These are phyloP conservation scores for Camelus dromedarius DNA, from an alignment of 2,113 vertebrate species.

Conservation along the genomic window DNA sequence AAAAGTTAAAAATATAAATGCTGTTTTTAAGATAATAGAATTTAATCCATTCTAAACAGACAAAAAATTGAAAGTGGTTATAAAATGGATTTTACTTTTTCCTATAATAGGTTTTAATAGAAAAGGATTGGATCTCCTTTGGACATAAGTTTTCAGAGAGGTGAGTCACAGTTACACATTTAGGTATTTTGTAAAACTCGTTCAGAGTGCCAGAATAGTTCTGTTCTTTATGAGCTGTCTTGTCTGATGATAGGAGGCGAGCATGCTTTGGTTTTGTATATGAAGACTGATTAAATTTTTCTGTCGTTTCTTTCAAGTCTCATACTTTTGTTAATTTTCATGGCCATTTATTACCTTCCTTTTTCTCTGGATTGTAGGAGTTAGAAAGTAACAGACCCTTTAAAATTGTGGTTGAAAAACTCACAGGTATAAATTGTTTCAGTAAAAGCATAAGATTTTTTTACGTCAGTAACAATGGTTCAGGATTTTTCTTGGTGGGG, in stretches of 20 bases:
- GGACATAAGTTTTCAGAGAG: slow-evolving; percentile 99
- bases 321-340: background rate
- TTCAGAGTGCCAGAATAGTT: background rate
- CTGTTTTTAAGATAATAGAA: slow-evolving; percentile 44
- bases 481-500: background rate
- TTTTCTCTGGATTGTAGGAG: background rate
- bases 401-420: slow-evolving; percentile 38
- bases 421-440: slow-evolving; percentile 10
- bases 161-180: slow-evolving; percentile 82
- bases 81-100: slow-evolving; percentile 60
- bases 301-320: background rate
- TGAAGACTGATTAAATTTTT: background rate
- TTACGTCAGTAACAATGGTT: background rate
- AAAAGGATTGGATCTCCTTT: slow-evolving; percentile 99
- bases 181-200: slow-evolving; percentile 21
- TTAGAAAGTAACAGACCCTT: slow-evolving; percentile 14
- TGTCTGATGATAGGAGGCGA: background rate
- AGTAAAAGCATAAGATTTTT: background rate
- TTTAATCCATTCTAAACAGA: background rate
- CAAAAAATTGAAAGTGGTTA: slow-evolving; percentile 27
- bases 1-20: slow-evolving; percentile 38
- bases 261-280: background rate
- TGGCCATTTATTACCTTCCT: background rate
- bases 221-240: background rate
- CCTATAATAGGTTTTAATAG: slow-evolving; percentile 94